A percentile compares a stretch with the other conserved stretches of the same genome.
phyloP scores from a whole-genome alignment of 2,113 vertebrate genomes.

The Phyllostomus hastatus region DNA sequence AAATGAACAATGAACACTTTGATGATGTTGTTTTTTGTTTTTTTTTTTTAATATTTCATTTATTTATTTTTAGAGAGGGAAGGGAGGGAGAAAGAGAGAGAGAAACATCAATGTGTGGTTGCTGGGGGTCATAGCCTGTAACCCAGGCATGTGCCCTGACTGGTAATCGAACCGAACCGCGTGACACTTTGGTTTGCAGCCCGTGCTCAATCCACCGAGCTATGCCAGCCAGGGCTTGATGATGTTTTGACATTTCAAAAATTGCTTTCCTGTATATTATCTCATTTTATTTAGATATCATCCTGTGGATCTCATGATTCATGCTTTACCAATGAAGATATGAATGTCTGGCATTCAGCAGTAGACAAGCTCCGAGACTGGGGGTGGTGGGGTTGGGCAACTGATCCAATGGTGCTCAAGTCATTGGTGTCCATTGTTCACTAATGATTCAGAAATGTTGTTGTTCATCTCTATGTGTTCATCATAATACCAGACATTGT shows the following conservation, averaged over 20 bases:
- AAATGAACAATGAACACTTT: background rate
- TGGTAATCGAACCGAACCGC: no score
- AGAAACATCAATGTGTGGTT: no score
- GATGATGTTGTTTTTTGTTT: background rate
- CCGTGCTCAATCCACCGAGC: no score
- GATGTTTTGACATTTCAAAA: background rate
- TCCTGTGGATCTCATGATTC: background rate
- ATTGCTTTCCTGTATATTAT: background rate
- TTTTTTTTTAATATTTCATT: no score
- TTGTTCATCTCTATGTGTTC: background rate
- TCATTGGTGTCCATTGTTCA: background rate
- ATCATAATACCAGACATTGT: background rate
- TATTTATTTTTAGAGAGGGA: no score
- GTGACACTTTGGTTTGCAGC: no score
- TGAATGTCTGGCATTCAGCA: background rate
- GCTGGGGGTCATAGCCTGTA: no score
- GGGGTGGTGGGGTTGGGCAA: background rate
- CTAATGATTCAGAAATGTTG: background rate
- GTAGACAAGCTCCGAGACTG: background rate
- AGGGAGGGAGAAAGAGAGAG: no score
- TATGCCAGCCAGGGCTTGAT: no score
- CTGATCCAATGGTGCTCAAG: background rate
- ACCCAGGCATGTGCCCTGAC: no score
- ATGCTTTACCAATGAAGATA: background rate
- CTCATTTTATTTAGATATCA: background rate